phyloP scores from a whole-genome alignment of 2,797 vertebrate species.

The Pseudopleuronectes americanus region DNA sequence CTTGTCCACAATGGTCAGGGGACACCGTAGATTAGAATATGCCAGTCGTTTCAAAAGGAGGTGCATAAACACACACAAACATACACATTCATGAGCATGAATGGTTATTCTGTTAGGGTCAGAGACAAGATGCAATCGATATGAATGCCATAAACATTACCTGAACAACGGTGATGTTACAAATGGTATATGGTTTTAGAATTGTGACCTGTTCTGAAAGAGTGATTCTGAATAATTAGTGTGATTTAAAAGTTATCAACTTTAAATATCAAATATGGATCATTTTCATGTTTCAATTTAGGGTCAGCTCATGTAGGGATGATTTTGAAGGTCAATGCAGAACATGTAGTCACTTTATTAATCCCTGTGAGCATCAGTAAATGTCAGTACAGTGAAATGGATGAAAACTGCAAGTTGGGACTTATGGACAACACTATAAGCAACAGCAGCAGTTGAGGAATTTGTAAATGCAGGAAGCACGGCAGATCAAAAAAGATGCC shows the following conservation, averaged over 20 bases:
- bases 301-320: neutral
- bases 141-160: neutral
- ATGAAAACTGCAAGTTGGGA: neutral
- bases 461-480: neutral
- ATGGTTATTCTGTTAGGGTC: neutral
- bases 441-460: neutral
- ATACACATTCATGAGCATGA: neutral
- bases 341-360: neutral
- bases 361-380: neutral
- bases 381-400: neutral
- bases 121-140: conserved; percentile 36
- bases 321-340: neutral
- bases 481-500: neutral
- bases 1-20: conserved; percentile 91
- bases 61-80: conserved; percentile 46
- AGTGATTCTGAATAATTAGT: neutral
- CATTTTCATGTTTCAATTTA: neutral
- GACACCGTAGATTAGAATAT: conserved; percentile 92
- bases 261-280: too few species aligned
- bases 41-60: conserved; percentile 88
- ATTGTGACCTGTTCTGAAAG: too few species aligned
- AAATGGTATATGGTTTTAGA: neutral
- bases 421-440: neutral
- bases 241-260: neutral
- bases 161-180: neutral